Evolutionary conservation across 2,888 invertebrate species (phyloP), one percentile per base, ranked within the genome.

Genomic region (Brachyopa scutellaris): DNA sequence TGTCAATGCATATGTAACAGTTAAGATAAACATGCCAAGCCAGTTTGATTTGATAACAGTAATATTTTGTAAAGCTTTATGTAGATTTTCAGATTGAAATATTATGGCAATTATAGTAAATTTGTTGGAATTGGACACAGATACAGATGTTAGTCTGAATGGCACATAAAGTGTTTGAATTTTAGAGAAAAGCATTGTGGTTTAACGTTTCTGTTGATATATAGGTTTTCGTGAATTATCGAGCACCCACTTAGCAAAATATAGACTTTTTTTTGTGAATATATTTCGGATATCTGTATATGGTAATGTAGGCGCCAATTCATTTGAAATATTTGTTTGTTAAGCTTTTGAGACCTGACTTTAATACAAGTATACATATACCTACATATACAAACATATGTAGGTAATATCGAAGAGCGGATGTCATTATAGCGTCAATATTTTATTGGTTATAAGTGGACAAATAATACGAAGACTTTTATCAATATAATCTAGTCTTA

Each of bases 161-260:
- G 64, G 13, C 40, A 40, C 51, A 40, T 31, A 59, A 11, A 31
- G 31, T 13, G 31, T 45, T 33, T 21, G 0, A 8, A n/a, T 11
- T 26, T 23, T 15, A 11, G 15, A 1, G 9, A 45, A 19, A 31
- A 19, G 23, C 29, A 29, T 40, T 40, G 40, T 51, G 26, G 29
- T 66, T 53, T 29, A 51, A 21, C 51, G 40, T 31, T 53, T 66
- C 38, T 19, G 11, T 40, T 66, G 51, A 53, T 66, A 36, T 66
- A 66, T 26, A 2, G 29, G 2, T 51, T 29, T 38, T 9, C 1
- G 29, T 40, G 11, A 51, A 40, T 40, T 66, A 33, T 33, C 33
- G 45, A 19, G 21, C 8, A 19, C 33, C 45, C 45, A 61, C 61
- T 33, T 47, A 61, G 45, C n/a, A 13, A 13, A 45, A 17, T 11